Conservation (phyloP, 1,140 invertebrate genomes). For the Ceratosolen fusciceps region DNA sequence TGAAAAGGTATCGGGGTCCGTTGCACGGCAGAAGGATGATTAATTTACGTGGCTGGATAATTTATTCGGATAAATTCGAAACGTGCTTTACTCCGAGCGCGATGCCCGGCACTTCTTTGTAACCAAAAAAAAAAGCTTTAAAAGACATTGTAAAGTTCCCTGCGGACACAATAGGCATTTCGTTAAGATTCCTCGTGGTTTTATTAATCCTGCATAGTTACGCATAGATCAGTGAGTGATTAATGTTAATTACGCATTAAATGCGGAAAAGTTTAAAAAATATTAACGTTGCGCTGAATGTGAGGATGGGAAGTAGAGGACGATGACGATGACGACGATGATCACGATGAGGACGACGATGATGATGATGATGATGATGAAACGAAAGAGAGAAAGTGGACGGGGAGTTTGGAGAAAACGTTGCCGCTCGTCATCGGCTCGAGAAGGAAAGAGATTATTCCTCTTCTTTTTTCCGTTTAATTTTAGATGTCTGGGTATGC, state of each 20-base stretch:
- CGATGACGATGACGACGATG: too few species aligned
- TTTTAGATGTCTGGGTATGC: slow-evolving; percentile 61
- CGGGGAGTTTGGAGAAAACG: slow-evolving; percentile 18
- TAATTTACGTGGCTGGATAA: slow-evolving; percentile 42
- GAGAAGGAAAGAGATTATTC: slow-evolving; percentile 37
- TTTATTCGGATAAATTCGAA: slow-evolving; percentile 10
- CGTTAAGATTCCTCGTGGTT: not conserved
- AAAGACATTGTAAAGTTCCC: not conserved
- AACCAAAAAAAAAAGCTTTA: not conserved
- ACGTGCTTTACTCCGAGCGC: not conserved
- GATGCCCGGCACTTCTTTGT: not conserved
- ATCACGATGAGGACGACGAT: too few species aligned
- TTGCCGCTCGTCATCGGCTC: not conserved
- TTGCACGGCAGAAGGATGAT: too few species aligned
- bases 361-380: too few species aligned
- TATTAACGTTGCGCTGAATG: not conserved
- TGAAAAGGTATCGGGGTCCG: not conserved
- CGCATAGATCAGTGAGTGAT: not conserved
- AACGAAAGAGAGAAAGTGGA: slow-evolving; percentile 44
- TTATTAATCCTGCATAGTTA: too few species aligned
- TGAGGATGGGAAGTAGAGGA: not conserved
- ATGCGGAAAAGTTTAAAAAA: not conserved
- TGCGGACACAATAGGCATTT: not conserved
- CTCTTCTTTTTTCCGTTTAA: slow-evolving; percentile 54
- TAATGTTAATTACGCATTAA: not conserved